phyloP scores from a whole-genome alignment of 2,888 invertebrate species.

The Halictus ligatus region DNA sequence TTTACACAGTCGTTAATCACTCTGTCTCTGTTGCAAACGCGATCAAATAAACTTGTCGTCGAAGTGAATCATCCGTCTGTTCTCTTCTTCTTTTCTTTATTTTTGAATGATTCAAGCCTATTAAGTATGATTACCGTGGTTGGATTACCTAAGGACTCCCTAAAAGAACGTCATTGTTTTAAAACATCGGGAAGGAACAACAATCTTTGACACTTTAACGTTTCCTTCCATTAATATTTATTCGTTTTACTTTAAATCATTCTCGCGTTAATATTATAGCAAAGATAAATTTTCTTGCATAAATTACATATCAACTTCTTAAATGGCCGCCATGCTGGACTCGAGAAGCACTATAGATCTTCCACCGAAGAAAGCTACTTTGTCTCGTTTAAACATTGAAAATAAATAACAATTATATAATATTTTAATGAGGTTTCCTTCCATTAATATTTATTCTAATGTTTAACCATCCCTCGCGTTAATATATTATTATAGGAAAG shows the following conservation, averaged over 20 bases:
- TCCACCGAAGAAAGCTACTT: background rate
- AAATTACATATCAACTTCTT: background rate
- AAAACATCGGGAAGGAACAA: background rate
- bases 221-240: conserved; percentile 15
- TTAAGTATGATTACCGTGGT: background rate
- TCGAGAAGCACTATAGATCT: background rate
- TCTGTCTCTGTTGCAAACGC: conserved; percentile 28
- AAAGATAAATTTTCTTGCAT: conserved; percentile 1
- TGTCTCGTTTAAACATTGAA: background rate
- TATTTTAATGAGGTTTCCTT: background rate
- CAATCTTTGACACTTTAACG: background rate
- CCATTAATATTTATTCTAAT: conserved; percentile 14
- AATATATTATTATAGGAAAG: conserved; percentile 10
- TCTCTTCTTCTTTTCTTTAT: background rate
- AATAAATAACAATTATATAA: background rate
- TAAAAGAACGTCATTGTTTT: background rate
- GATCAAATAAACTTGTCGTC: conserved; percentile 43
- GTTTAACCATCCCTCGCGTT: background rate
- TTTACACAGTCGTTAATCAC: conserved; percentile 31
- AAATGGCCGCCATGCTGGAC: background rate
- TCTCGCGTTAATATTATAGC: conserved; percentile 4
- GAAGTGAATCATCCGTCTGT: background rate
- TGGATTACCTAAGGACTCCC: background rate
- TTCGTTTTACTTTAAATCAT: background rate
- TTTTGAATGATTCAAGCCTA: background rate